Base-by-base conservation (phyloP, 2,113 vertebrate genomes). In the Leptosomus discolor region DNA sequence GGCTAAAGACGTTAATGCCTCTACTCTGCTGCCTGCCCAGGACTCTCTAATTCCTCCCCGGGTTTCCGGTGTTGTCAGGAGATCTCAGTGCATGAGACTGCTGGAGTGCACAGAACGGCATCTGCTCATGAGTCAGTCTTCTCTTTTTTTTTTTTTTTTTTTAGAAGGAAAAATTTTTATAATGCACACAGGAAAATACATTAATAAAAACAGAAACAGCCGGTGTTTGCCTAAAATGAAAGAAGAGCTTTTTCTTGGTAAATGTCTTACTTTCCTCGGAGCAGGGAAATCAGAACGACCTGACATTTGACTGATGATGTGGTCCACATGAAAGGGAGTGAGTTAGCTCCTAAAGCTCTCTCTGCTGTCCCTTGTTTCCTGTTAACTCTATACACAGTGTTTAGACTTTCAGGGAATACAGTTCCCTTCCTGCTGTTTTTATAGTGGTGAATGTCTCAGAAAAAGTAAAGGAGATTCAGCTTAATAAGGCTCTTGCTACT, bases 1-100 rank as follows among this genome's bases (percentile, higher is more conserved):
- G 7, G 22, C 30, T 48, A 14, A n/a, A 37, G 45, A 14, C 2
- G 0, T 41, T 24, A 51, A 39, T 2, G 1, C 3, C 1, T 3
- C 30, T 27, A 4, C 8, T 3, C 8, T 39, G 46, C 29, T 77
- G 39, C 24, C 61, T 80, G 39, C 22, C 22, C 17, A n/a, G 74
- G 16, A 32, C 17, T 41, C 29, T n/a, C 3, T 17, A 58, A 41
- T 63, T 41, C 12, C 20, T 54, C 14, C 32, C 34, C 36, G 18
- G 24, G 4, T 75, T 75, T 81, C 45, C 74, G 50, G 29, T 53
- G n/a, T 8, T 81, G 37, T 65, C 14, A 54, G n/a, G 32, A 84
- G 6, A 21, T 34, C 43, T 46, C 13, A 13, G 1, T 45, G 56
- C 7, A 7, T 26, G 30, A 39, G 20, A 3, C n/a, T 85, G 16